Conservation (phyloP, 2,113 vertebrate genomes). For the Mastomys natalensis region DNA sequence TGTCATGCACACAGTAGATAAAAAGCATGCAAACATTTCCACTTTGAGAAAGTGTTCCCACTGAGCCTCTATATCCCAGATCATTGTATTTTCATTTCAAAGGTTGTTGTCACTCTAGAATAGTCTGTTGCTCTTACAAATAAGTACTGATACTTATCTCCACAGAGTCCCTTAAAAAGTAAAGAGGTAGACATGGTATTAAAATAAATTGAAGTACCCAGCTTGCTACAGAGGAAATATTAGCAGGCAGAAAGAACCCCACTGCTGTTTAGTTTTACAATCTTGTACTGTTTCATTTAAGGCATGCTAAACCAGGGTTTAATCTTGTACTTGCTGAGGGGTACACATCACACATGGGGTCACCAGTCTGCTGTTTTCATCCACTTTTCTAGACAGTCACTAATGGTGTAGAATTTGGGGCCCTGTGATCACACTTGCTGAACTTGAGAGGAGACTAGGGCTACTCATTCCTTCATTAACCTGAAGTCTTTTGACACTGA, state of each 20-base stretch:
- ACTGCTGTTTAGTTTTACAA: background rate
- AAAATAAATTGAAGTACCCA: background rate
- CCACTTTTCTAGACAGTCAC: background rate
- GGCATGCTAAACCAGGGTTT: background rate
- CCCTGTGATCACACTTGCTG: background rate
- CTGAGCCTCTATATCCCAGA: background rate
- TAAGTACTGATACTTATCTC: background rate
- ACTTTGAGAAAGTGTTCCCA: background rate
- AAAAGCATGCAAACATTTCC: background rate
- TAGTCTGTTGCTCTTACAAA: background rate
- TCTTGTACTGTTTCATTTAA: background rate
- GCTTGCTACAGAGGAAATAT: background rate
- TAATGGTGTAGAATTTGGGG: background rate
- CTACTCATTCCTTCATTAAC: background rate
- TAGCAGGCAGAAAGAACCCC: background rate
- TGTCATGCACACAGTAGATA: background rate
- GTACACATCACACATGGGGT: background rate
- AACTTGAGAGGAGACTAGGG: background rate
- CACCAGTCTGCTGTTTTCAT: background rate
- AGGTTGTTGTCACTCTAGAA: background rate
- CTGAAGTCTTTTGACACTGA: background rate
- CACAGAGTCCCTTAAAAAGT: background rate
- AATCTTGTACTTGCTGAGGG: background rate
- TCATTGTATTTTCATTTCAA: background rate
- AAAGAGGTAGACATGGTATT: background rate